Conservation (phyloP, 2,113 vertebrate species). For the Channa maculata region DNA sequence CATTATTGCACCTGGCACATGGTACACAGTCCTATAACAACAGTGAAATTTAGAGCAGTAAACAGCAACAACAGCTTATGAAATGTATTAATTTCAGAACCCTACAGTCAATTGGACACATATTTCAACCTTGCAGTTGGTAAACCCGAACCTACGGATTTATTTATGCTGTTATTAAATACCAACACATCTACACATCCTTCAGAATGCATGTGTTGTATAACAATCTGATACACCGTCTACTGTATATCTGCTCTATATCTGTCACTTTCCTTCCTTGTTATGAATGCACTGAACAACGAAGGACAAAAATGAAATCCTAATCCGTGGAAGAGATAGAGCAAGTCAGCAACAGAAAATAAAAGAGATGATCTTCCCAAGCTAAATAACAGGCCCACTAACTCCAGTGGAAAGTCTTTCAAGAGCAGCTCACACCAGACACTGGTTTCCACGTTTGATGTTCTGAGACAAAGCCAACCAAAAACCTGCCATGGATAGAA, state of each 20-base stretch:
- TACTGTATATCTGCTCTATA: background rate
- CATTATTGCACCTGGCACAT: constrained; percentile 28
- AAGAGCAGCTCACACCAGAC: constrained; percentile 38
- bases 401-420: constrained; percentile 61
- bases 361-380: constrained; percentile 25
- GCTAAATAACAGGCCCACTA: constrained; percentile 67
- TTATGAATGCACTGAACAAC: background rate
- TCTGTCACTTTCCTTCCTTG: constrained; percentile 9
- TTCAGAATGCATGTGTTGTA: constrained; percentile 1
- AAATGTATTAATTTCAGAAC: constrained; percentile 27
- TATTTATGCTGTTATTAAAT: constrained; percentile 24
- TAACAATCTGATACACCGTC: constrained; percentile 21
- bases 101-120: constrained; percentile 9
- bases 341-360: constrained; percentile 2
- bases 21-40: constrained; percentile 15
- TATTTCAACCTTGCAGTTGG: constrained; percentile 32
- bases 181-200: constrained; percentile 15
- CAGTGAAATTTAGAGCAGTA: constrained; percentile 42
- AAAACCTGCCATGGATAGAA: constrained; percentile 35
- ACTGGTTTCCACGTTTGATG: constrained; percentile 57
- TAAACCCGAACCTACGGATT: constrained; percentile 40
- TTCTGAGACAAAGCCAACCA: constrained; percentile 50
- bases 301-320: constrained; percentile 3
- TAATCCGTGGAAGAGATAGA: constrained; percentile 7
- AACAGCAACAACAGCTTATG: constrained; percentile 37